Evolutionary conservation across 35 echinoderm and acorn worm genomes (phyloP), one percentile per base, ranked within the genome.

Genomic region (Holothuria glaberrima): DNA sequence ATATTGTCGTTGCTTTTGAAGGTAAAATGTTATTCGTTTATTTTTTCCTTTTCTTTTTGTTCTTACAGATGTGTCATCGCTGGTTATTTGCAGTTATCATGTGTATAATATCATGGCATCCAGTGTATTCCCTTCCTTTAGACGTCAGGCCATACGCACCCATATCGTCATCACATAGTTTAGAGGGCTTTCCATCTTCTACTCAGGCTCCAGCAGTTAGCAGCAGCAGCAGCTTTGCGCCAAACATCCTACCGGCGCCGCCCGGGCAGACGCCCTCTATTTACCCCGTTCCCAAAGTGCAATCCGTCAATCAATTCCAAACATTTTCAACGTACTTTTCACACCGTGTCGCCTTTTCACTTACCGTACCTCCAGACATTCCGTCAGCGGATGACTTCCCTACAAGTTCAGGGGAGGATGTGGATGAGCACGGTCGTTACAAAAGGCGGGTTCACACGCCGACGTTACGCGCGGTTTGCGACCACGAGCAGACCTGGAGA

Each of bases 51-150:
- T n/a, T n/a, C n/a, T 12, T 30, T 84, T 29, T 84, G 12, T 19
- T 82, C 57, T 84, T 84, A 38, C 80, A 84, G 80, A 84, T 84
- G 80, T 84, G 80, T 84, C 80, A 84, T 84, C 80, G 80, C 30
- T 84, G 80, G 80, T 56, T 84, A 31, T 84, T 84, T 48, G 80
- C 80, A 84, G 80, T 84, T 84, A 84, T 84, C 56, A 84, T 84
- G 80, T 84, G 80, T 84, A 61, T 84, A 61, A 58, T 84, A 84
- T 56, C 80, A 84, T 84, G 80, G 80, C 80, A 84, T 58, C 80
- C 80, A 63, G 80, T 84, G 80, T 84, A 63, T 84, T 63, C 80
- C 57, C 80, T 84, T 84, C 80, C 80, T 10, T 63, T 60, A 84
- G 80, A 84, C 33, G 59, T 61, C 46, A 84, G 50, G 50, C 16